Evolutionary conservation across 2,888 invertebrate species (phyloP).

Genomic region (Lithosia quadra): DNA sequence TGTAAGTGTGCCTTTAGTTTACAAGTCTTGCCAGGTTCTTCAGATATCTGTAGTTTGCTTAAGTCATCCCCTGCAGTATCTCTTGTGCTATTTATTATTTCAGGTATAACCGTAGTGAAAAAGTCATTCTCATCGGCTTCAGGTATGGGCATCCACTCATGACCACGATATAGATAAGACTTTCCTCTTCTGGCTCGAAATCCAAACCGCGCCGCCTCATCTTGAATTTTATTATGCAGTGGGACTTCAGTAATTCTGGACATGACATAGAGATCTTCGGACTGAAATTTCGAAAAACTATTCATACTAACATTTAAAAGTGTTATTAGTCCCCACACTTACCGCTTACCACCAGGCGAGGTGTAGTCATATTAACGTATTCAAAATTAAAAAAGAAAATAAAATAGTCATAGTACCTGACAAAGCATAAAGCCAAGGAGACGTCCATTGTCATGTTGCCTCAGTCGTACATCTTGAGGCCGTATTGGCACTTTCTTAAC

Average conservation of each 20-base stretch:
- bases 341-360: no score
- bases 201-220: slow-evolving; percentile 62
- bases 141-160: slow-evolving; percentile 71
- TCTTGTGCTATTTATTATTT: background rate
- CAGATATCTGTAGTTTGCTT: background rate
- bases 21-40: background rate
- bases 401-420: slow-evolving; percentile 38
- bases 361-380: no score
- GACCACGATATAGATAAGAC: slow-evolving; percentile 73
- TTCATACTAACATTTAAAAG: no score
- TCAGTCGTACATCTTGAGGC: slow-evolving; percentile 59
- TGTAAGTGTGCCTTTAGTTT: background rate
- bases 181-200: slow-evolving; percentile 62
- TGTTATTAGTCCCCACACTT: no score
- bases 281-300: slow-evolving; percentile 43
- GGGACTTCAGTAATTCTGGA: slow-evolving; percentile 61
- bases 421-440: slow-evolving; percentile 66
- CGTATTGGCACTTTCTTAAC: slow-evolving; percentile 34
- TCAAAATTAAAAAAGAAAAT: background rate
- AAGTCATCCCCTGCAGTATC: background rate
- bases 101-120: background rate
- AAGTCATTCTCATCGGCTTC: slow-evolving; percentile 58
- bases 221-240: slow-evolving; percentile 55
- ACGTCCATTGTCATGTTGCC: slow-evolving; percentile 65
- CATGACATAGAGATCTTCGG: slow-evolving; percentile 49